Evolutionary conservation across 2,113 vertebrate species (phyloP), one percentile per base, ranked within the genome.

Genomic region (Speoplatyrhinus poulsoni): DNA sequence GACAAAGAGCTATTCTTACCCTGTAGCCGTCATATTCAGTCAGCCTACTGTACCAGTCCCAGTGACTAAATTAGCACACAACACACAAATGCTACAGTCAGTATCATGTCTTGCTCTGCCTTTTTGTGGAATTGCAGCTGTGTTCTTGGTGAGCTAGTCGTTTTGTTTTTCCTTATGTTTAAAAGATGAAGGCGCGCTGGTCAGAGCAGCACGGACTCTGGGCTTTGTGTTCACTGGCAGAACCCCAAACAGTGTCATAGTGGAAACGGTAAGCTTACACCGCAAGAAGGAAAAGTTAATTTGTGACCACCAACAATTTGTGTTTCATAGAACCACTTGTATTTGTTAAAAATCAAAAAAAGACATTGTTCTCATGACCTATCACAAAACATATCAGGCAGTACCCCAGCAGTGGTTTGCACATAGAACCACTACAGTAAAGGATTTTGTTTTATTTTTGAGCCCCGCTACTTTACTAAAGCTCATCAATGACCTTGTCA

Each of bases 181-280:
- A 83, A 46, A 80, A 99, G 98, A 99, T 91, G 98, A 99, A 86
- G 95, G 96, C 16, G 96, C 98, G 0, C 85, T 99, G 86, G 98
- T 99, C 81, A 93, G 95, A 91, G 98, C 97, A 47, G 98, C 98
- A 55, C 93, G 77, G 33, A 92, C 92, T 77, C 87, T 99, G 65
- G 95, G 83, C 80, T 99, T 99, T 75, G 93, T 97, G 60, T 99
- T 99, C 85, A 96, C 96, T 36, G 98, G 95, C 76, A 89, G 98
- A 86, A 99, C 98, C 13, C 98, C 98, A 16, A 93, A 99, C 90
- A 94, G 92, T 0, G 98, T 99, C 75, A 96, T 99, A 61, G 92
- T 97, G 76, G 93, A 99, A 80, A 92, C 93, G 65, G 98, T 99
- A 91, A 94, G 93, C 92, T 83, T 62, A 41, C 36, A 41, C 36